Evolutionary conservation across 2,888 invertebrate species (phyloP).

Genomic region (Cryptocephalus primarius): DNA sequence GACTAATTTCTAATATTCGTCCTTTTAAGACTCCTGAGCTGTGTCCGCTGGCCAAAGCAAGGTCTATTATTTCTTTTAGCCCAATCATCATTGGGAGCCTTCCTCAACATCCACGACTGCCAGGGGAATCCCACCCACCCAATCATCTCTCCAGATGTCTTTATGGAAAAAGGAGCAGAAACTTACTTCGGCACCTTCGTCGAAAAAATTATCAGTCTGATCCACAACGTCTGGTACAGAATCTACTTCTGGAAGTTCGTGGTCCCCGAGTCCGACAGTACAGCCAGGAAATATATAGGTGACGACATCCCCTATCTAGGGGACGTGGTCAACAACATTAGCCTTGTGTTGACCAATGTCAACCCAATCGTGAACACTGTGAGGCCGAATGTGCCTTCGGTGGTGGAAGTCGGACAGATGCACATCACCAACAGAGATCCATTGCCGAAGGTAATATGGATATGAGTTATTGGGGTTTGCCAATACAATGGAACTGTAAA

Average conservation of each 20-base stretch:
- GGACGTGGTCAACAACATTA: slow-evolving; percentile 13
- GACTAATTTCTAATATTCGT: too few relatives aligned
- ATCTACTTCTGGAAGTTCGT: slow-evolving; percentile 9
- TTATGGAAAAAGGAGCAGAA: too few relatives aligned
- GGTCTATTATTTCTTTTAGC: too few relatives aligned
- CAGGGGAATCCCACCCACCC: slow-evolving; percentile 23
- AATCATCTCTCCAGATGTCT: background rate
- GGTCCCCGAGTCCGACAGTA: slow-evolving; percentile 8
- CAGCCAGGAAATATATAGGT: slow-evolving; percentile 19
- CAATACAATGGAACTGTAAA: too few relatives aligned
- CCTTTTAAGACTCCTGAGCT: too few relatives aligned
- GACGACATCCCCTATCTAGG: slow-evolving; percentile 14
- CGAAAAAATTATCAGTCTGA: slow-evolving; percentile 9
- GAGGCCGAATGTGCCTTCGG: slow-evolving; percentile 12
- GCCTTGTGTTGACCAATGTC: slow-evolving; percentile 12
- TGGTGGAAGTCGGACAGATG: slow-evolving; percentile 11
- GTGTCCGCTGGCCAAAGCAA: too few relatives aligned
- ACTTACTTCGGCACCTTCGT: slow-evolving; percentile 2
- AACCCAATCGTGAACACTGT: slow-evolving; percentile 12
- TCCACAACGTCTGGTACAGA: slow-evolving; percentile 10
- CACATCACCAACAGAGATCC: slow-evolving; percentile 11
- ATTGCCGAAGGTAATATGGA: slow-evolving; percentile 10
- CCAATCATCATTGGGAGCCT: slow-evolving; percentile 14
- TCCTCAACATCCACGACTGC: slow-evolving; percentile 13
- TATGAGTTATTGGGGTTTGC: too few relatives aligned